A percentile compares a stretch with the other conserved stretches of the same genome.
These are phyloP conservation scores for Mirounga angustirostris DNA, from an alignment of 2,113 vertebrate genomes.

Conservation along the genomic window DNA sequence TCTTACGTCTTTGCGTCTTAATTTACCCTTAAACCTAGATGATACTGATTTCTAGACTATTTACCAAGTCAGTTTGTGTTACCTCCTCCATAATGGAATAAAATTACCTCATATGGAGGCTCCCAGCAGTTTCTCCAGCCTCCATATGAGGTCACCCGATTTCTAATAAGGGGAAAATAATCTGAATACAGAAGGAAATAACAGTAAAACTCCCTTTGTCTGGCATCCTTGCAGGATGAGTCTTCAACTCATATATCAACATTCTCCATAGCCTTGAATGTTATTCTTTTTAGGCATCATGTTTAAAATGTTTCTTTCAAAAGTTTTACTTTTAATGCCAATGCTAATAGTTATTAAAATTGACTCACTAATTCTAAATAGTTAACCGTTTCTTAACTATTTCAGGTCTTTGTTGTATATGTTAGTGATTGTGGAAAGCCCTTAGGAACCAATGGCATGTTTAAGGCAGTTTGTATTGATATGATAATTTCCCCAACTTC, in stretches of 20 bases:
- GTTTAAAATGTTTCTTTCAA: background rate
- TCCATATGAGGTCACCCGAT: background rate
- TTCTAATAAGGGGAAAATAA: background rate
- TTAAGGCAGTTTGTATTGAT: conserved; percentile 5
- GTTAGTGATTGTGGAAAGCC: background rate
- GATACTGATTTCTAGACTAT: background rate
- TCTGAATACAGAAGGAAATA: background rate
- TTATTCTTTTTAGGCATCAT: background rate
- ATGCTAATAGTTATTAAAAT: background rate
- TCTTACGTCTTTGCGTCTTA: conserved; percentile 30
- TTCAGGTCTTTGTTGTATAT: background rate
- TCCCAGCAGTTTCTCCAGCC: background rate
- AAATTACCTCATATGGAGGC: background rate
- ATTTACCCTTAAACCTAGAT: background rate
- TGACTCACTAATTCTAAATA: background rate
- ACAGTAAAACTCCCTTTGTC: background rate
- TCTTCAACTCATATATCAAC: background rate
- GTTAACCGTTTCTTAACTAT: background rate
- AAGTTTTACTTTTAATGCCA: background rate
- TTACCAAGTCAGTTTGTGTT: background rate
- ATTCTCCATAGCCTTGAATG: background rate
- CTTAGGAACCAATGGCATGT: background rate
- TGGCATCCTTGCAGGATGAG: background rate
- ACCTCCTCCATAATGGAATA: background rate
- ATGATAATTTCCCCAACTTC: background rate